Base-by-base conservation (phyloP, 2,113 vertebrate genomes). In the Brachypodius melanocephalos region DNA sequence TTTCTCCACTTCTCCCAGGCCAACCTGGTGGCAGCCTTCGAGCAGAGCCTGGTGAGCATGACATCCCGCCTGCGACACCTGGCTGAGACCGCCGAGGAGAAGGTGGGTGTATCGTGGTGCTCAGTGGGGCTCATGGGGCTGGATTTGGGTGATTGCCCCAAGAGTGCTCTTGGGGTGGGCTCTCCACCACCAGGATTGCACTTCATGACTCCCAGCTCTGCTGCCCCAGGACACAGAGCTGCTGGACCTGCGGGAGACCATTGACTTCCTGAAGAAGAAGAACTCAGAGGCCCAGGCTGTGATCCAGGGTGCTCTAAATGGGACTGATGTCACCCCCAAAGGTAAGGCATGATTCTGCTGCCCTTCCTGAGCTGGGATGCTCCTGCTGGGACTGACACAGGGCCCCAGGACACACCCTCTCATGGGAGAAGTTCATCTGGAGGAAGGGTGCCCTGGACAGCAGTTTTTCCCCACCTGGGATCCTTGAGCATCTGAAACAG, bases 21-120 rank as follows among this genome's bases (percentile, higher is more conserved):
- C 45, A 99, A 99, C 72, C 97, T 99, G 59, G 99, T 99, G 77
- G 99, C 99, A 0, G 99, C 99, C 45, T 99, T 99, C 1, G 99
- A 99, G 97, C 99, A 99, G 97, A 99, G 99, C 94, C 97, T 99
- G 94, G 95, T 98, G 38, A 97, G 99, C 93, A 99, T 99, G 99
- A 99, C 99, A 0, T 97, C 98, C 45, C 99, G 99, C 62, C 98
- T 99, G 49, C 98, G 99, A 94, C 98, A 97, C 67, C 97, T 99
- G 92, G 99, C 99, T 0, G 94, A 99, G 52, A 99, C 98, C 0
- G 99, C 99, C 0, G 99, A 99, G 71, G 99, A 99, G 93, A 99
- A 99, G 99, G 99, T 99, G 97, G 85, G 96, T 46, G 46, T 43
- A 9, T 16, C 0, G 0, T 7, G 4, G 48, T 59, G 38, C 62